Percentiles rank a stretch among this genome's conserved stretches.
Evolutionary conservation across 2,113 vertebrate species (phyloP).

Genomic region (Siphamia tubifer): DNA sequence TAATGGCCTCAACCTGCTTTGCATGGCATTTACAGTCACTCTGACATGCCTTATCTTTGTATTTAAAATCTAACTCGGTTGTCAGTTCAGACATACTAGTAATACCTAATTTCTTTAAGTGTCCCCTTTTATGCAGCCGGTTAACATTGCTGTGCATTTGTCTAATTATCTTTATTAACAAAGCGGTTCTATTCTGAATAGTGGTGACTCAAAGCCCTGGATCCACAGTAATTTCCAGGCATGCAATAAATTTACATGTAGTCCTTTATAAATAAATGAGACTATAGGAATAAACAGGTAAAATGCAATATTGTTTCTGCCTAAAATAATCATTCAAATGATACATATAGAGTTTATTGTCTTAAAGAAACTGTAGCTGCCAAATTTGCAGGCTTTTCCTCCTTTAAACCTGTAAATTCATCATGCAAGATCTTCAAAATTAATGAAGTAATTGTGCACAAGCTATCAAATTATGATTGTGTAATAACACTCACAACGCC

Average conservation of each 20-base stretch:
- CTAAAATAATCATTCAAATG: neutral
- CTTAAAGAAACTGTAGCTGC: neutral
- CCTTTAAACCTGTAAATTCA: neutral
- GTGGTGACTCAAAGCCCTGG: neutral
- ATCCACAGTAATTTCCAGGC: neutral
- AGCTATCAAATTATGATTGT: conserved; percentile 54
- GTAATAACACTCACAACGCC: conserved; percentile 53
- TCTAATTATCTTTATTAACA: neutral
- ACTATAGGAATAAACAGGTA: neutral
- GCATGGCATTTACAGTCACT: neutral
- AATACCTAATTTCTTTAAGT: neutral
- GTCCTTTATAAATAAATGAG: neutral
- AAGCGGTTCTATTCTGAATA: neutral
- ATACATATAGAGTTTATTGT: neutral
- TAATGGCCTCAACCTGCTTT: conserved; percentile 6
- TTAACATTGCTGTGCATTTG: neutral
- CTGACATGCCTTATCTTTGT: neutral
- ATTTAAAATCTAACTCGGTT: neutral
- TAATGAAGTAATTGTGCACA: conserved; percentile 50
- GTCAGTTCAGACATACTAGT: neutral
- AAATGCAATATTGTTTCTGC: neutral
- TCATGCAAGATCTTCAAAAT: conserved; percentile 15
- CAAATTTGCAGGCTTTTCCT: neutral
- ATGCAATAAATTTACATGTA: neutral
- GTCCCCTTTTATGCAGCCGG: neutral